Base-by-base conservation (phyloP, 2,113 vertebrate genomes). In the Oriolus oriolus region DNA sequence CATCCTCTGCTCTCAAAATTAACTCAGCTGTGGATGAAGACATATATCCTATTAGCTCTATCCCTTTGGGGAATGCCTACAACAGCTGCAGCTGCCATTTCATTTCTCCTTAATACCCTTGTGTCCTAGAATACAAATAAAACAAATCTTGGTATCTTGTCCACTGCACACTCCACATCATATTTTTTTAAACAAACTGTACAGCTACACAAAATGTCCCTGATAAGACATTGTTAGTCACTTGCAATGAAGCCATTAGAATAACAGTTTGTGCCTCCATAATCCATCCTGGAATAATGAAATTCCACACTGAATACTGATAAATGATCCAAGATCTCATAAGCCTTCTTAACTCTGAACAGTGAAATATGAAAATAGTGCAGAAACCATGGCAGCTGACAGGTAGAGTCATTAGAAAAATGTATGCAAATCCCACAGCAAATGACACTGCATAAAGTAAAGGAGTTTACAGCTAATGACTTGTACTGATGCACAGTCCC, bases 71-170 rank as follows among this genome's bases (percentile, higher is more conserved):
- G 92, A 71, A 95, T 88, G 95, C 92, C 93, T 83, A 44, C 70
- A 94, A 95, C 96, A 97, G 96, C 96, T 96, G 95, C 97, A 95
- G 89, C 94, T 97, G 97, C 90, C 96, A 96, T 97, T 97, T 96
- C 69, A 96, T 97, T 97, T 96, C 63, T 90, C 79, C 87, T 93
- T 97, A 97, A 97, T 97, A 96, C 97, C 97, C 87, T 91, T 64
- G 89, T 96, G 97, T 89, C 97, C 97, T 94, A 96, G 97, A 97
- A 97, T 95, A 94, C 90, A 96, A 96, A 95, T 90, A 94, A 95
- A 95, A 95, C 92, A 97, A 96, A 95, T 89, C 89, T 93, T 90
- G 76, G 57, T 90, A 69, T 92, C 87, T 95, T 91, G 68, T 81
- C 87, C 56, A 20, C 66, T 60, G 87, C 68, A 84, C 59, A 92